Percentiles rank a stretch among this genome's conserved stretches.
These are phyloP conservation scores for Peribatodes rhomboidaria DNA, from an alignment of 2,888 invertebrate genomes.

Conservation along the genomic window DNA sequence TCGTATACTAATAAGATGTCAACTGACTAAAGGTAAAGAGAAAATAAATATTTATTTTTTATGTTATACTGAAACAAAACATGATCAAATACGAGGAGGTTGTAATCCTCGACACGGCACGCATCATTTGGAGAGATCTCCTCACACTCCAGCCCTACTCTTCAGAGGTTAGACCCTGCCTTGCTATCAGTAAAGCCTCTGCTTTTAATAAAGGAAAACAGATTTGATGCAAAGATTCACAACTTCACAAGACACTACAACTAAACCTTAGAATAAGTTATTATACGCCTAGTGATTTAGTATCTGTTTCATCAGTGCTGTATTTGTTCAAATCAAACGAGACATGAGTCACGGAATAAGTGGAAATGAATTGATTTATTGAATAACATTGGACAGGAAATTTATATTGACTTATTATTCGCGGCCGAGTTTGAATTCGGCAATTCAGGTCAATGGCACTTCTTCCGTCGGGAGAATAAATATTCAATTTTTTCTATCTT, in stretches of 20 bases:
- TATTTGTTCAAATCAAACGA: neutral
- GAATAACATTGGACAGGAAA: slow-evolving; percentile 17
- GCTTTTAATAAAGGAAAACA: no score
- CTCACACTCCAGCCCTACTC: no score
- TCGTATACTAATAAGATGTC: neutral
- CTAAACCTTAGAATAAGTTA: neutral
- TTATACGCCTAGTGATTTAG: neutral
- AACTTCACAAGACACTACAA: neutral
- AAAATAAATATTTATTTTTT: neutral
- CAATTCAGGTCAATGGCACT: slow-evolving; percentile 20
- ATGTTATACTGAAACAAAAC: neutral
- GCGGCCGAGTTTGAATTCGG: slow-evolving; percentile 13
- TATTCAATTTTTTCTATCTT: slow-evolving; percentile 8
- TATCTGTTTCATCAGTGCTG: neutral
- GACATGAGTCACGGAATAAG: slow-evolving; percentile 18
- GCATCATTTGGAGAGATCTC: no score
- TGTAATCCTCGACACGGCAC: no score
- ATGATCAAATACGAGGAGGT: neutral
- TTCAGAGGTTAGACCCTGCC: no score
- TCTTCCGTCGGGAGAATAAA: slow-evolving; percentile 18
- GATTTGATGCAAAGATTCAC: no score
- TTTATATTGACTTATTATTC: slow-evolving; percentile 20
- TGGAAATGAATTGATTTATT: slow-evolving; percentile 23
- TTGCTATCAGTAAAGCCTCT: no score
- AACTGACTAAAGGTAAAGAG: neutral